Conservation (phyloP, 2,113 vertebrate species). For the Oncorhynchus kisutch region DNA sequence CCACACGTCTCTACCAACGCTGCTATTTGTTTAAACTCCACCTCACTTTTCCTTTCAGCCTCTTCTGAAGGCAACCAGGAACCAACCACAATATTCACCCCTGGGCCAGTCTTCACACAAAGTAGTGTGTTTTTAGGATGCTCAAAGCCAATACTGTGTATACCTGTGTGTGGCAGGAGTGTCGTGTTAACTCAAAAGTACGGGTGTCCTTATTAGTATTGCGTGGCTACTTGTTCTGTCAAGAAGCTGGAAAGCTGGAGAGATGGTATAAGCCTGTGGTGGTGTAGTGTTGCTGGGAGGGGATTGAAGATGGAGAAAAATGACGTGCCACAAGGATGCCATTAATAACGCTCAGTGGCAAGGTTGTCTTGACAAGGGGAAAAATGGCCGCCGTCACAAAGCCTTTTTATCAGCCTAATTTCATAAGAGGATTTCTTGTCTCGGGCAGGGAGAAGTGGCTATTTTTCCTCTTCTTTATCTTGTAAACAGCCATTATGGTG, state of each 20-base stretch:
- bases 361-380: conserved; percentile 71
- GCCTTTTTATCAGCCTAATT: conserved; percentile 75
- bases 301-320: conserved; percentile 35
- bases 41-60: conserved; percentile 67
- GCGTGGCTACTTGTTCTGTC: neutral
- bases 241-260: neutral
- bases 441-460: conserved; percentile 65
- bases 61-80: conserved; percentile 57
- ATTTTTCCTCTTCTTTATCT: conserved; percentile 72
- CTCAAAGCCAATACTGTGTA: conserved; percentile 6
- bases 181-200: neutral
- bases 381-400: conserved; percentile 71
- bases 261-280: neutral
- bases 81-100: conserved; percentile 72
- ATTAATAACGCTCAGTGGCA: conserved; percentile 78
- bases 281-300: neutral
- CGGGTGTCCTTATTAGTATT: too few relatives aligned
- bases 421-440: conserved; percentile 70
- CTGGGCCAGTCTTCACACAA: conserved; percentile 28
- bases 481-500: conserved; percentile 74
- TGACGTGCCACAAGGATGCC: conserved; percentile 72
- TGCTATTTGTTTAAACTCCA: conserved; percentile 80
- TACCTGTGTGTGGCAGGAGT: neutral
- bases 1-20: conserved; percentile 76
- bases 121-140: conserved; percentile 45